Base-by-base conservation (phyloP, 2,888 invertebrate species). In the Apantesis nais region DNA sequence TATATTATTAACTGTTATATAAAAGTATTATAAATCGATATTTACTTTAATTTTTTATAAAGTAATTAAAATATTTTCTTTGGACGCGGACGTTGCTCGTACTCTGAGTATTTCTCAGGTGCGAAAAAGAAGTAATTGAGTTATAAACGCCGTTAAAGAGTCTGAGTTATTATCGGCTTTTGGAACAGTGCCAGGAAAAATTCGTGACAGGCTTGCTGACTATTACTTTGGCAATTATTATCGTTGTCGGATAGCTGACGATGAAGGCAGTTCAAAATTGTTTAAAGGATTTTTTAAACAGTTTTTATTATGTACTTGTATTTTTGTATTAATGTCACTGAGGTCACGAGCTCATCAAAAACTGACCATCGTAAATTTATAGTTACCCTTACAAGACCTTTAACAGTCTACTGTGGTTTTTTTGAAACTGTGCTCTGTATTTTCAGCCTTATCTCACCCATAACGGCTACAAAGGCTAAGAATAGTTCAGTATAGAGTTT, bases 181-280 rank as follows among this genome's bases (percentile, higher is more conserved):
- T 71, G 71, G 71, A 67, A 60, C n/a, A 12, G 22, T n/a, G 71
- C 71, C 71, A 71, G 63, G 63, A 60, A 71, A 71, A 71, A 71
- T 58, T 71, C 48, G 55, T 31, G 58, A 63, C 62, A 64, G 71
- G 71, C 63, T 63, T 66, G 70, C 71, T 60, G 71, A 64, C 67
- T 67, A 60, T 63, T 63, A 71, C 60, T 63, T 67, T 67, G 71
- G 63, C 58, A 71, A 67, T 71, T 67, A 64, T 67, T 67, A 67
- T 63, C 44, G 44, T 67, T 63, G 58, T 60, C n/a, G 29, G n/a
- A 19, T 62, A 58, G 58, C 67, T 66, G 58, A 58, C 63, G 63
- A 48, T 63, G 63, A 67, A 63, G 60, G 25, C 58, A 63, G 22
- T 4, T 41, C 39, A 67, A 67, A 66, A 55, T 25, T 62, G 37